These are phyloP conservation scores for Capitella teleta DNA, from an alignment of 1,140 invertebrate species.

Conservation along the genomic window DNA sequence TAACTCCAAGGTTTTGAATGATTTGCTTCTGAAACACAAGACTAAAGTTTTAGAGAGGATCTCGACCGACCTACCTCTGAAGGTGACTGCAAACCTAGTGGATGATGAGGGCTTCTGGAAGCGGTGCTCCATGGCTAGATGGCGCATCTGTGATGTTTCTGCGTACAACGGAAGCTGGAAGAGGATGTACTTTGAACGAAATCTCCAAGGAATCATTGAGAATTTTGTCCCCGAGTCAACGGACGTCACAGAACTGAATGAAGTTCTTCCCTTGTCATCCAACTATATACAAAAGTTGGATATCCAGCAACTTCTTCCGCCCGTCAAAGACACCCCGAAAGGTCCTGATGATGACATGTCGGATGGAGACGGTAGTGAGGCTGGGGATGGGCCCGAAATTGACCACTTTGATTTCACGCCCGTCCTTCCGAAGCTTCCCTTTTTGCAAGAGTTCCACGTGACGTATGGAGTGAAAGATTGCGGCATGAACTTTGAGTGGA, in stretches of 20 bases:
- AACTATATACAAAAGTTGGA: too few species aligned
- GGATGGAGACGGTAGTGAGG: constrained; percentile 9
- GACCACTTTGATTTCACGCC: constrained; percentile 42
- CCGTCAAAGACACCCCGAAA: constrained; percentile 33
- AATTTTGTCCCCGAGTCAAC: constrained; percentile 40
- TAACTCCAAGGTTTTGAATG: constrained; percentile 34
- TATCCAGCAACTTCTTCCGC: constrained; percentile 40
- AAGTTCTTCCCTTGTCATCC: constrained; percentile 26
- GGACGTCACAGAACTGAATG: constrained; percentile 30
- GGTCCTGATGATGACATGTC: neutral
- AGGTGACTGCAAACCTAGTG: constrained; percentile 35
- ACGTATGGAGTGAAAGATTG: constrained; percentile 40
- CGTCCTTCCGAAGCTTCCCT: constrained; percentile 28
- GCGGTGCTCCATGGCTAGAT: constrained; percentile 25
- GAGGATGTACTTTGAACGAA: constrained; percentile 41
- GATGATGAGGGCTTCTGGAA: constrained; percentile 41
- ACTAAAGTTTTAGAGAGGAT: constrained; percentile 33
- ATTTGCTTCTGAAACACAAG: constrained; percentile 32
- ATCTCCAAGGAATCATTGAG: constrained; percentile 40
- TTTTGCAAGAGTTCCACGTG: constrained; percentile 35
- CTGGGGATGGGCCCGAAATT: constrained; percentile 34
- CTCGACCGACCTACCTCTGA: constrained; percentile 31
- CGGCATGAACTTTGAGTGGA: constrained; percentile 46
- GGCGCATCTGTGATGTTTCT: constrained; percentile 39
- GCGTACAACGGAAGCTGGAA: constrained; percentile 37